Evolutionary conservation across 2,888 invertebrate genomes (phyloP), one percentile per base, ranked within the genome.

Genomic region (Sympetrum striolatum): DNA sequence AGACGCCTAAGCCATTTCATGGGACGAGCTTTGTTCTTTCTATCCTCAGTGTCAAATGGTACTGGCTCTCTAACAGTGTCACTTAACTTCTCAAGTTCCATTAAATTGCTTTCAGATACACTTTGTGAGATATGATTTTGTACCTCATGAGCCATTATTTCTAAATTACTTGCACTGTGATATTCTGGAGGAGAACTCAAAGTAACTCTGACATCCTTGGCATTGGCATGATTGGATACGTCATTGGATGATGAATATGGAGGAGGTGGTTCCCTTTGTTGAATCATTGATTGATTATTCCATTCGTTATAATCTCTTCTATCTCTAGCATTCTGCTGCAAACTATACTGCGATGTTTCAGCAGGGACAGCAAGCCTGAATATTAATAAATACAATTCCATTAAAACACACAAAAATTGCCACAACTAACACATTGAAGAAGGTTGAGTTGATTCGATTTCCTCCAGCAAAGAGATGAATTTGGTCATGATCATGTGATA

Each of bases 101-200:
- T 25, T 31, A 86, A 37, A 58, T 86, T 60, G n/a, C 86, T 86
- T 64, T 86, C 86, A 86, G 86, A 86, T 12, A 35, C 37, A 22
- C 86, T 86, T 1, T 25, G 86, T 31, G 86, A 64, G 22, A 86
- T 86, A 10, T 64, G 37, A 12, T 86, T n/a, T 31, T 60, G 64
- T 4, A 1, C 18, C 0, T 73, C 31, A 73, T 12, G 2, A 73
- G 2, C 15, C 6, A 31, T 15, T 73, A 14, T 31, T 15, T n/a
- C 86, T 53, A 39, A 22, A 64, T 35, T 86, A 64, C 60, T 86
- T 58, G 86, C 37, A n/a, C 86, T 86, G 64, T 2, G 6, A 60
- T 86, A 64, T 37, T 64, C 60, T 22, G 86, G 60, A 22, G 86
- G 60, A 22, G 15, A 18, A 22, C 14, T 39, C 12, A 60, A 60